A percentile compares a stretch with the other conserved stretches of the same genome.
Conservation (phyloP, 2,888 invertebrate genomes). For the Maniola hyperantus region DNA sequence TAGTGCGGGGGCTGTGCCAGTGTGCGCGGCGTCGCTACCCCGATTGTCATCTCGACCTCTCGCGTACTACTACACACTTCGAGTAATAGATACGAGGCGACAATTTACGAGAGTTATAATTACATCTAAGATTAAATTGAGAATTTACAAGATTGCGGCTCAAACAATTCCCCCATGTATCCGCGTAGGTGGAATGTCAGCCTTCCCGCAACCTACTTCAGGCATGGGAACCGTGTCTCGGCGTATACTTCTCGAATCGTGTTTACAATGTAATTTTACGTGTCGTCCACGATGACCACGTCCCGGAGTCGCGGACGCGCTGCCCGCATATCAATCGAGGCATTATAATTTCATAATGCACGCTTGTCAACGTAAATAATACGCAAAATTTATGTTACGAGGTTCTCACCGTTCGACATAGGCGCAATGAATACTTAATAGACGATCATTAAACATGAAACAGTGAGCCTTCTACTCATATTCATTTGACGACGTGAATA, state of each 20-base stretch:
- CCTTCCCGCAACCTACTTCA: slow-evolving; percentile 40
- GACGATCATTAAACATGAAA: slow-evolving; percentile 59
- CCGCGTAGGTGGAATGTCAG: slow-evolving; percentile 36
- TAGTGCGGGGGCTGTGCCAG: too few relatives aligned
- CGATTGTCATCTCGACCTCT: too few relatives aligned
- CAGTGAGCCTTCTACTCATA: slow-evolving; percentile 68
- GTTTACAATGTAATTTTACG: slow-evolving; percentile 52
- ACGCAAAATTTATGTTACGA: slow-evolving; percentile 83
- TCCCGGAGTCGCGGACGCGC: slow-evolving; percentile 53
- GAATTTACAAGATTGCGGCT: slow-evolving; percentile 35
- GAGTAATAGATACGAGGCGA: background rate
- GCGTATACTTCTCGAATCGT: slow-evolving; percentile 37
- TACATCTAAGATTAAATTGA: slow-evolving; percentile 34
- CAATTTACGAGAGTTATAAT: slow-evolving; percentile 25
- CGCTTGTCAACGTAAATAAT: slow-evolving; percentile 80
- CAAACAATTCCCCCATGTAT: slow-evolving; percentile 35
- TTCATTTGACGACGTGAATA: slow-evolving; percentile 77
- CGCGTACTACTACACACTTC: background rate
- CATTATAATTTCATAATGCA: slow-evolving; percentile 82
- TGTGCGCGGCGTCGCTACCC: too few relatives aligned
- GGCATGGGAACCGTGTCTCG: slow-evolving; percentile 42
- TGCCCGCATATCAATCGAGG: slow-evolving; percentile 68
- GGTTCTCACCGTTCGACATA: slow-evolving; percentile 76
- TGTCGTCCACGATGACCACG: slow-evolving; percentile 61
- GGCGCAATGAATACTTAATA: slow-evolving; percentile 73